Percentiles rank a stretch among this genome's conserved stretches.
These are phyloP conservation scores for Thomomys bottae DNA, from an alignment of 2,113 vertebrate species.

Conservation along the genomic window DNA sequence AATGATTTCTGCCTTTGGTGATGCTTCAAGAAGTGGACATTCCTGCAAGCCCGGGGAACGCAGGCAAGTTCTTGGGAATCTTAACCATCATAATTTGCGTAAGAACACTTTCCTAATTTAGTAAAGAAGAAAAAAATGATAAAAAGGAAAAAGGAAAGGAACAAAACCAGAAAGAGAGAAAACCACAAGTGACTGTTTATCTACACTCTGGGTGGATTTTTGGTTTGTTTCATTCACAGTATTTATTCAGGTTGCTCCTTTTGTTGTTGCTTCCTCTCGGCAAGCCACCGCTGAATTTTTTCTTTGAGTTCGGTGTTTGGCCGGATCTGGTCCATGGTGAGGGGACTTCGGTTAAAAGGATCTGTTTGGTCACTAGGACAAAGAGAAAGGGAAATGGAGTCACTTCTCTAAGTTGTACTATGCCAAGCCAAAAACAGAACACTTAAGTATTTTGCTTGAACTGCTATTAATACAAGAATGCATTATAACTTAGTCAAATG, in stretches of 20 bases:
- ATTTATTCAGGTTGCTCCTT: constrained; percentile 88
- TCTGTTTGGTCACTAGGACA: constrained; percentile 96
- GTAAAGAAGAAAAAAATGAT: neutral
- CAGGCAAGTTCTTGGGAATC: constrained; percentile 46
- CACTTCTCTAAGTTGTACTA: constrained; percentile 3
- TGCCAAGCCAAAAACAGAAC: rapidly evolving
- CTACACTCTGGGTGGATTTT: constrained; percentile 42
- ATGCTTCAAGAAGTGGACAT: neutral
- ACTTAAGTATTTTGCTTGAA: neutral
- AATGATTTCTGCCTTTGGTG: neutral
- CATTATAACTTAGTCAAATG: neutral
- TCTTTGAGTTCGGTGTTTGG: constrained; percentile 97
- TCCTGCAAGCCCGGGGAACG: constrained; percentile 9
- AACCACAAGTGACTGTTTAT: neutral
- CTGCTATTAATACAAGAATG: neutral
- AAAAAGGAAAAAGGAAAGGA: neutral
- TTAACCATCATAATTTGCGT: constrained; percentile 62
- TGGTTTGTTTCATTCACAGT: constrained; percentile 73
- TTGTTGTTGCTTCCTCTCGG: constrained; percentile 92
- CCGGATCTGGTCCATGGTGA: constrained; percentile 99
- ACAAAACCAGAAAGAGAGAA: constrained; percentile 34
- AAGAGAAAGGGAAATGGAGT: constrained; percentile 47
- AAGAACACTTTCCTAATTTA: constrained; percentile 66
- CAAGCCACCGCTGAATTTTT: constrained; percentile 95
- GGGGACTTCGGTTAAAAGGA: constrained; percentile 98